Evolutionary conservation across 2,797 vertebrate species (phyloP).

Genomic region (Helarctos malayanus): DNA sequence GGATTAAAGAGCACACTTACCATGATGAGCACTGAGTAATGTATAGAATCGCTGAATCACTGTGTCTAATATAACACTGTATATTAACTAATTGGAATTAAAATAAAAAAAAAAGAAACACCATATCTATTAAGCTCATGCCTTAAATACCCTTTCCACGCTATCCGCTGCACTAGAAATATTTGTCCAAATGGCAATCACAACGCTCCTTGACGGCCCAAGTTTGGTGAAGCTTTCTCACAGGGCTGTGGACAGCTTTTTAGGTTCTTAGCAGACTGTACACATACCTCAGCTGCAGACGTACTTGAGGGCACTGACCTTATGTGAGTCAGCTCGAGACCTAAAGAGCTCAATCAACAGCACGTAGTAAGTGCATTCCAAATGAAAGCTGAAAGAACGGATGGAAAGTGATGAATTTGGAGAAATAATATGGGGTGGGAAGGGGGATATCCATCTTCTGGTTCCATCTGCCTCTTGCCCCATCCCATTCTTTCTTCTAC

Average conservation of each 20-base stretch:
- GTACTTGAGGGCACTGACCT: background rate
- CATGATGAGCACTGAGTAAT: background rate
- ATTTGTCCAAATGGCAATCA: background rate
- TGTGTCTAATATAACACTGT: background rate
- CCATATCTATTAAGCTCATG: background rate
- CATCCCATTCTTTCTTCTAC: background rate
- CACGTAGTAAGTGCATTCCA: background rate
- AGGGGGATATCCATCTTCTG: background rate
- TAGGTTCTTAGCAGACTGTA: background rate
- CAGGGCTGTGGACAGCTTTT: background rate
- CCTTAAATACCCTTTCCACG: background rate
- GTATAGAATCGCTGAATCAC: background rate
- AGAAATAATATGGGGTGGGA: background rate
- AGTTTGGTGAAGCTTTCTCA: background rate
- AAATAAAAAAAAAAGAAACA: background rate
- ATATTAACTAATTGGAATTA: background rate
- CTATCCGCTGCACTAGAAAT: background rate
- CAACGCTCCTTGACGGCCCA: background rate
- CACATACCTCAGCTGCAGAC: background rate
- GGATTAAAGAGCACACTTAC: background rate
- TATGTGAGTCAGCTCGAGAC: background rate
- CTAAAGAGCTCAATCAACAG: background rate
- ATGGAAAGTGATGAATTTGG: background rate
- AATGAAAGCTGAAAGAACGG: background rate
- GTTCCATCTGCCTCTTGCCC: background rate